Base-by-base conservation (phyloP, 1,140 invertebrate genomes). In the Lordiphosa mommai region DNA sequence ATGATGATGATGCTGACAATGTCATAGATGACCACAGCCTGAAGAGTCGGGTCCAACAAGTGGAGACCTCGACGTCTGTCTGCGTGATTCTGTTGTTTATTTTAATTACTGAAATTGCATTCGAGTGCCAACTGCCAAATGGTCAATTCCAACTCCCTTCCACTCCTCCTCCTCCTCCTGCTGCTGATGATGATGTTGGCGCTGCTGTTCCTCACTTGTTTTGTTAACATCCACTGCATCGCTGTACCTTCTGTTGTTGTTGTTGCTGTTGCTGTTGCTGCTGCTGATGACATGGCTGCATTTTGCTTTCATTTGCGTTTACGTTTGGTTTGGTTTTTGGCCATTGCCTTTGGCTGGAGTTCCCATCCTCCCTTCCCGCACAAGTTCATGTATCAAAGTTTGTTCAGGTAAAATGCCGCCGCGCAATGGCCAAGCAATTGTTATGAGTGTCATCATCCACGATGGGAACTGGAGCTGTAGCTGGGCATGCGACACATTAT, bases 21-120 rank as follows among this genome's bases (percentile, higher is more conserved):
- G 67, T 70, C 64, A 60, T 70, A 49, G 32, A 49, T 43, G 52
- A 47, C 32, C 43, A 37, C 40, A 58, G 37, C 14, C 23, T 5
- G 10, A 8, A 13, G 23, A 32, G 6, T 13, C 6, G 16, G 23
- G 9, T 59, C 57, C 38, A 74, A 43, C 50, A 29, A 41, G 20
- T 52, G 29, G 37, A 67, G 61, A 33, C 51, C 61, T 61, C 33
- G 33, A 30, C 60, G 40, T 55, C 30, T 43, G 38, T 37, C 32
- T 65, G 27, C 56, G 50, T 32, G 20, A 4, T 40, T 37, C 53
- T 56, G 72, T 72, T 86, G 82, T 86, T 86, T 86, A 86, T 86
- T 86, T 86, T 86, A 86, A 86, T 86, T 86, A 86, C 82, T 86
- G 82, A 86, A 86, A 86, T 86, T 86, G 82, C 82, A 86, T 86